Conservation (phyloP, 2,888 invertebrate genomes). For the Morpho achilles region DNA sequence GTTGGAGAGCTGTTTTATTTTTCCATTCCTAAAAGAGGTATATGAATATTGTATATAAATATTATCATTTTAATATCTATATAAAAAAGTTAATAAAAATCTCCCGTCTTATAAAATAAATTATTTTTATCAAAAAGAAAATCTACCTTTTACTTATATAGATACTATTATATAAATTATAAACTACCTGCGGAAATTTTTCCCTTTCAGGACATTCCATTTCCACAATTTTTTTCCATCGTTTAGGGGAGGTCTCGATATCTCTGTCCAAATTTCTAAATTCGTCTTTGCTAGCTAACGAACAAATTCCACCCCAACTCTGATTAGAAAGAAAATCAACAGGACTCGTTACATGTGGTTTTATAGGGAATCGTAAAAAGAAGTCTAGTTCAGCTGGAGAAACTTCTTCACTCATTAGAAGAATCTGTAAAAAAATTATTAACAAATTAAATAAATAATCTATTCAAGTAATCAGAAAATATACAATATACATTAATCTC, state of each 20-base stretch:
- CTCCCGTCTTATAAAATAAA: no score
- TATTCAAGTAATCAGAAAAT: no score
- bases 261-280: conserved; percentile 96
- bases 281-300: conserved; percentile 93
- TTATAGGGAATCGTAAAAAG: conserved; percentile 93
- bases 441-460: no score
- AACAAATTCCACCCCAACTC: conserved; percentile 97
- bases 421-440: conserved; percentile 78
- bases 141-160: no score
- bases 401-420: conserved; percentile 92
- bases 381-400: conserved; percentile 93
- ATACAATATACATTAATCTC: no score
- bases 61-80: no score
- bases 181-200: conserved; percentile 90
- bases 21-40: conserved; percentile 88
- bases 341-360: conserved; percentile 95
- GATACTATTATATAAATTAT: no score
- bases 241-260: conserved; percentile 96
- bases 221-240: conserved; percentile 98
- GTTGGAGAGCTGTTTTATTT: conserved; percentile 94
- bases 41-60: no score
- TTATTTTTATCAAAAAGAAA: no score
- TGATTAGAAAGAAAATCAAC: conserved; percentile 95
- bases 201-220: conserved; percentile 96
- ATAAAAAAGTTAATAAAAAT: no score